A percentile compares a stretch with the other conserved stretches of the same genome.
These are phyloP conservation scores for Phalacrocorax pelagicus DNA, from an alignment of 2,113 vertebrate genomes.

Conservation along the genomic window DNA sequence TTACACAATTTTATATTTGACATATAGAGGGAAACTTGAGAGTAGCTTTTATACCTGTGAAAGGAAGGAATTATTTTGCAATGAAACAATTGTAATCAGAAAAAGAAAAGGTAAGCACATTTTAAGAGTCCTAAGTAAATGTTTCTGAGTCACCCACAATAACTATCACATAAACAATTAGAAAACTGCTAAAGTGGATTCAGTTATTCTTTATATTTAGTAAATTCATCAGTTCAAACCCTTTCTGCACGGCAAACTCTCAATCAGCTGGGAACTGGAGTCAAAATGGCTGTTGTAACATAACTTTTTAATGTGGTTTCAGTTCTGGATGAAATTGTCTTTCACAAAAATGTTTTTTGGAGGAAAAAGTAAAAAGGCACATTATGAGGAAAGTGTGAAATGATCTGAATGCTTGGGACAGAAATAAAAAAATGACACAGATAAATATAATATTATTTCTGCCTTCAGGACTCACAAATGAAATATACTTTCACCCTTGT, in stretches of 20 bases:
- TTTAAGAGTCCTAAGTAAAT: background rate
- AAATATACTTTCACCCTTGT: background rate
- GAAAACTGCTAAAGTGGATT: background rate
- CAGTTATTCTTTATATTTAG: background rate
- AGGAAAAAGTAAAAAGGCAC: background rate
- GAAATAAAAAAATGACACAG: background rate
- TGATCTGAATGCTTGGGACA: background rate
- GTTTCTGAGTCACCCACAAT: background rate
- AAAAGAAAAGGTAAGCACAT: background rate
- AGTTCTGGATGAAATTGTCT: background rate
- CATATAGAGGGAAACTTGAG: background rate
- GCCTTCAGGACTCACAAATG: background rate
- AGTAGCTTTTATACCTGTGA: background rate
- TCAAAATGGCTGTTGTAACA: background rate
- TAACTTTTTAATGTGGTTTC: background rate
- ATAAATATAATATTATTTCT: background rate
- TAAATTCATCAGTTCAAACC: background rate
- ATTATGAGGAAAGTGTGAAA: background rate
- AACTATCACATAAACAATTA: background rate
- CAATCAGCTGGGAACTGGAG: background rate
- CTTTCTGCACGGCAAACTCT: background rate
- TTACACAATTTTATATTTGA: background rate
- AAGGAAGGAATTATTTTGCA: conserved; percentile 1
- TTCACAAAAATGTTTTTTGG: background rate
- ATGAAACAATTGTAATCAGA: background rate